Percentiles rank a stretch among this genome's conserved stretches.
phyloP scores from a whole-genome alignment of 2,888 invertebrate species.

The Metallyticus violacea region DNA sequence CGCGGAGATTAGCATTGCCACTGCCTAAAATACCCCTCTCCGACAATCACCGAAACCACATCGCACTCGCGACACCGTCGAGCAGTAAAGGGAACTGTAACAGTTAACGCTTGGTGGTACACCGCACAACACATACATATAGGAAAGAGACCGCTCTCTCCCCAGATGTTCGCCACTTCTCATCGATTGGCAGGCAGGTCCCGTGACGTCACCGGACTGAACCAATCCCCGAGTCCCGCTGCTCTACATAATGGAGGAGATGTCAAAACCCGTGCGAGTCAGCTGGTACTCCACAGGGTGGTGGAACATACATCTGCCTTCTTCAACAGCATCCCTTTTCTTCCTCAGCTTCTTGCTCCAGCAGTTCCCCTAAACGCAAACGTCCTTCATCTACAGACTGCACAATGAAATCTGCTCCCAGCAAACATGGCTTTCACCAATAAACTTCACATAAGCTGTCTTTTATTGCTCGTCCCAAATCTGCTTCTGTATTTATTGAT shows the following conservation, averaged over 20 bases:
- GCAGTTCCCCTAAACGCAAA: background rate
- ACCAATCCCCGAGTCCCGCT: constrained; percentile 20
- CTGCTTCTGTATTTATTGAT: background rate
- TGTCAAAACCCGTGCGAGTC: constrained; percentile 14
- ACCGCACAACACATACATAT: too few species aligned
- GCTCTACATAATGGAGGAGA: constrained; percentile 13
- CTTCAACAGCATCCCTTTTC: background rate
- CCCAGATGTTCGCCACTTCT: constrained; percentile 1
- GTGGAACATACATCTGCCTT: background rate
- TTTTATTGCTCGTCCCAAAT: background rate
- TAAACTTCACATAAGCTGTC: background rate
- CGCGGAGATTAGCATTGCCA: constrained; percentile 5
- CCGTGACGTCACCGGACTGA: constrained; percentile 20
- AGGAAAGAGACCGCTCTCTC: too few species aligned
- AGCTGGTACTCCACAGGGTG: background rate
- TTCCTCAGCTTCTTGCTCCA: background rate
- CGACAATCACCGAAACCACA: constrained; percentile 6
- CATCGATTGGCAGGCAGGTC: constrained; percentile 29
- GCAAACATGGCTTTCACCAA: background rate
- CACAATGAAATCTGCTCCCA: background rate
- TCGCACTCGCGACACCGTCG: background rate
- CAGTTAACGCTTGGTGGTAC: background rate
- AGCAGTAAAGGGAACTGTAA: background rate
- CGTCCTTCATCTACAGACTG: background rate
- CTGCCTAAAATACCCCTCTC: constrained; percentile 2